Conservation (phyloP, 2,113 vertebrate genomes). For the Lycaon pictus region DNA sequence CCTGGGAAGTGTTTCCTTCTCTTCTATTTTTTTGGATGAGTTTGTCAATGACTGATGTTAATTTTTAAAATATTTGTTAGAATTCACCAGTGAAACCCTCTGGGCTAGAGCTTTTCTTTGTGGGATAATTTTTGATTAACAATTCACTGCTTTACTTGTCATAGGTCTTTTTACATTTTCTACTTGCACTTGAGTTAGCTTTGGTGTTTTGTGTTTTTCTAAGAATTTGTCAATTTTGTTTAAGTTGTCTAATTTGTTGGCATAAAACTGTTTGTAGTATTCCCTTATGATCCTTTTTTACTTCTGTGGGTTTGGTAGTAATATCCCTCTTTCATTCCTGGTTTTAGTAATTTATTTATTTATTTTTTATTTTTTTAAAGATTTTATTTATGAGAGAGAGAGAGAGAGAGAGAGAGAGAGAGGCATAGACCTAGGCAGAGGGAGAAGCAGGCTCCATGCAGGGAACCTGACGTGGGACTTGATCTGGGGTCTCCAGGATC, state of each 20-base stretch:
- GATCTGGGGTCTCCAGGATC: too few species aligned
- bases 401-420: too few species aligned
- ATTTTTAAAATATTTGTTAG: neutral
- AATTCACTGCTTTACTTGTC: neutral
- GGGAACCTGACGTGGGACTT: too few species aligned
- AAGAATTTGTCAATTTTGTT: neutral
- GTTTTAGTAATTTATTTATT: neutral
- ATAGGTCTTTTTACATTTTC: neutral
- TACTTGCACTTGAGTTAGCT: neutral
- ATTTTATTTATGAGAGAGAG: too few species aligned
- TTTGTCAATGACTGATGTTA: neutral
- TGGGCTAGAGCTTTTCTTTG: neutral
- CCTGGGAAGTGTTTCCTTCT: neutral
- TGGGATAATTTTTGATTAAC: neutral
- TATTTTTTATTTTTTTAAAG: too few species aligned
- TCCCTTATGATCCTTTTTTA: neutral
- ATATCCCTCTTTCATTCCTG: neutral
- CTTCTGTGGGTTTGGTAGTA: neutral
- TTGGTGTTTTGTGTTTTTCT: neutral
- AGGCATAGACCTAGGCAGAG: too few species aligned
- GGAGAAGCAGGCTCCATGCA: too few species aligned
- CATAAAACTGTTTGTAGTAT: neutral
- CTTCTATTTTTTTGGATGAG: neutral
- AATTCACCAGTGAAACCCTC: neutral
- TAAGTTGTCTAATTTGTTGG: neutral